phyloP scores from a whole-genome alignment of 2,113 vertebrate species.

The Monopterus albus region DNA sequence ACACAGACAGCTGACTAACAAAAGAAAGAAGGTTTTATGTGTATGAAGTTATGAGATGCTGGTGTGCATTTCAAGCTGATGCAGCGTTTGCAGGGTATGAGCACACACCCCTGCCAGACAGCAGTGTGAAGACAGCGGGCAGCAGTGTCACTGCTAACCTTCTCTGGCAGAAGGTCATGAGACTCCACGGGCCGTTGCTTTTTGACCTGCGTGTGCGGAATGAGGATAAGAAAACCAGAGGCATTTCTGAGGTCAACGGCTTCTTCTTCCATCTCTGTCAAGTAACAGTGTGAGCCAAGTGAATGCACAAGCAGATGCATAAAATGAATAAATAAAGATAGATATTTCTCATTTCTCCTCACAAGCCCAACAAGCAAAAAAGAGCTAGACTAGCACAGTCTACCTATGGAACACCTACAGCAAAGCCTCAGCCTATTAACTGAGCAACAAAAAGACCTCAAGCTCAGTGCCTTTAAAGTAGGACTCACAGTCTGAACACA shows the following conservation, averaged over 20 bases:
- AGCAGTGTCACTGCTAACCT: constrained; percentile 34
- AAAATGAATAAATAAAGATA: neutral
- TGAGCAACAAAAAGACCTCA: neutral
- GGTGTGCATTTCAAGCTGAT: constrained; percentile 16
- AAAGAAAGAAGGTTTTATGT: constrained; percentile 23
- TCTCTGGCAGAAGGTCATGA: constrained; percentile 46
- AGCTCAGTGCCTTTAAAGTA: constrained; percentile 7
- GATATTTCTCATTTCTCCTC: neutral
- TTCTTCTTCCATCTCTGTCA: constrained; percentile 15
- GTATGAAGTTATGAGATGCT: constrained; percentile 17
- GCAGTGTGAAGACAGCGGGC: constrained; percentile 14
- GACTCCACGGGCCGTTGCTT: constrained; percentile 11
- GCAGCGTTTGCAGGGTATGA: constrained; percentile 17
- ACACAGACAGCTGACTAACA: constrained; percentile 48
- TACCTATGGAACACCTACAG: neutral
- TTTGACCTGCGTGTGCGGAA: constrained; percentile 39
- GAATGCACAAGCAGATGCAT: neutral
- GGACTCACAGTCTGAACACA: constrained; percentile 10
- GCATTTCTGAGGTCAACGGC: constrained; percentile 16
- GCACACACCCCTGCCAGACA: constrained; percentile 1
- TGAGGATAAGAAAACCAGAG: constrained; percentile 38
- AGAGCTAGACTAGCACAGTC: neutral
- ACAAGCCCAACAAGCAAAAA: neutral
- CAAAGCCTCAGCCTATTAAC: neutral
- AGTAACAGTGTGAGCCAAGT: neutral